Conservation (phyloP, 2,113 vertebrate genomes). For the Verasper variegatus region DNA sequence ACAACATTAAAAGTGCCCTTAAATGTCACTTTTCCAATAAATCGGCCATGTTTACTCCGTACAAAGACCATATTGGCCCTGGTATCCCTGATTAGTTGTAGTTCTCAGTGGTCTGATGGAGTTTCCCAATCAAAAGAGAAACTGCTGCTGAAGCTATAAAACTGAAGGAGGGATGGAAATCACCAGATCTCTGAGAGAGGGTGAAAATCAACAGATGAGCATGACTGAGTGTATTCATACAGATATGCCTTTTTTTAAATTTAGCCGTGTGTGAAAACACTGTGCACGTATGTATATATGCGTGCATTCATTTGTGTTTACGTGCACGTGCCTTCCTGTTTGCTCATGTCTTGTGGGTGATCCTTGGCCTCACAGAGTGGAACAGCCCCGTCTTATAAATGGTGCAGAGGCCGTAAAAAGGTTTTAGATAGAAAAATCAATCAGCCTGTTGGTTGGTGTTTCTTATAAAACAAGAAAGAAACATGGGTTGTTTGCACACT, state of each 20-base stretch:
- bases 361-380: background rate
- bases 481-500: background rate
- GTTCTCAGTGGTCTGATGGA: constrained; percentile 7
- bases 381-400: constrained; percentile 18
- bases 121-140: constrained; percentile 28
- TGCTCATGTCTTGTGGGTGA: background rate
- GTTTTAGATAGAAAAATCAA: constrained; percentile 42
- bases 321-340: background rate
- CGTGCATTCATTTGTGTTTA: background rate
- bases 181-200: background rate
- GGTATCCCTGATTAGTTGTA: background rate
- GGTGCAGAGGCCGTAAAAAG: constrained; percentile 26
- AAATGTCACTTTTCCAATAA: constrained; percentile 21
- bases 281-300: background rate
- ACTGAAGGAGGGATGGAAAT: constrained; percentile 35
- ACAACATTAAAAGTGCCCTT: constrained; percentile 7
- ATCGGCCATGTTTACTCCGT: constrained; percentile 3
- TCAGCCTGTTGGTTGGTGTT: constrained; percentile 21
- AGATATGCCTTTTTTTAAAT: background rate
- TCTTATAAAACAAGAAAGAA: constrained; percentile 19
- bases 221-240: background rate
- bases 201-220: background rate
- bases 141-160: constrained; percentile 25
- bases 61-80: constrained; percentile 6
- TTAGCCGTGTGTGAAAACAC: background rate